These are phyloP conservation scores for Pachymerium ferrugineum DNA, from an alignment of 2,888 invertebrate species.

Conservation along the genomic window DNA sequence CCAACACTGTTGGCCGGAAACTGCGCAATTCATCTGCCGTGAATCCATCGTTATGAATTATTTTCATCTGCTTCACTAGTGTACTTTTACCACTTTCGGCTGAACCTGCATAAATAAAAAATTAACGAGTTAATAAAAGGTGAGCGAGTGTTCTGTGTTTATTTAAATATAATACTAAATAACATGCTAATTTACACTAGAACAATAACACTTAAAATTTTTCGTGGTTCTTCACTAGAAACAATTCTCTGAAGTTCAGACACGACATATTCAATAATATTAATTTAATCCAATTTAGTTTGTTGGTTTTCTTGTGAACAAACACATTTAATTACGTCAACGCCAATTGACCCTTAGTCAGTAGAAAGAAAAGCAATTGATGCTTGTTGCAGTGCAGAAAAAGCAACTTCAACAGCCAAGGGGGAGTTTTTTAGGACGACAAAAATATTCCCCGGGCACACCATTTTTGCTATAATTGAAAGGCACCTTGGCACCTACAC, in stretches of 20 bases:
- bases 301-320: background rate
- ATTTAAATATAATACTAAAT: background rate
- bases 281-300: background rate
- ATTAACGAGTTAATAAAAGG: background rate
- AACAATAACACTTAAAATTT: too few relatives aligned
- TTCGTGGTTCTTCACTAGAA: too few relatives aligned
- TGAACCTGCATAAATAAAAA: slow-evolving; percentile 51
- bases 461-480: slow-evolving; percentile 7
- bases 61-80: slow-evolving; percentile 64
- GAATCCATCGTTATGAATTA: slow-evolving; percentile 62
- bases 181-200: background rate
- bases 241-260: too few relatives aligned
- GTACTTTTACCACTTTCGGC: slow-evolving; percentile 65
- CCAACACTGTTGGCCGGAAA: slow-evolving; percentile 60
- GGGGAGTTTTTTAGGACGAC: background rate
- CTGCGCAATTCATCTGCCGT: slow-evolving; percentile 57
- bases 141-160: too few relatives aligned
- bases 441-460: background rate
- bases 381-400: background rate
- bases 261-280: background rate
- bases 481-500: background rate
- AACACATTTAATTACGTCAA: background rate
- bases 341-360: background rate
- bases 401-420: background rate
- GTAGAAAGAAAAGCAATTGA: background rate